Evolutionary conservation across 2,113 vertebrate species (phyloP).

Genomic region (Rynchops niger): DNA sequence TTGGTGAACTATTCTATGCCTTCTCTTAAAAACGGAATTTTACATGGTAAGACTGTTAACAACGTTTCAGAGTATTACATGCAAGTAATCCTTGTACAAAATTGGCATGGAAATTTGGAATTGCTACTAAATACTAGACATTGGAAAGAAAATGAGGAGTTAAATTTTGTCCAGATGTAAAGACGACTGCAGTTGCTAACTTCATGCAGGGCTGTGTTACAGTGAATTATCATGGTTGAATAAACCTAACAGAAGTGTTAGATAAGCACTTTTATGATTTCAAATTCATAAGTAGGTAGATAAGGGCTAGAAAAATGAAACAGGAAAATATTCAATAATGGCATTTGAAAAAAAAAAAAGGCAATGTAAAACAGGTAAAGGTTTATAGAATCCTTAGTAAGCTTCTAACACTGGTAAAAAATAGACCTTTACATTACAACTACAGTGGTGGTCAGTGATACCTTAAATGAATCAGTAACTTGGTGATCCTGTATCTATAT

Average conservation of each 20-base stretch:
- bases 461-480: not conserved
- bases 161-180: not conserved
- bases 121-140: not conserved
- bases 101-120: not conserved
- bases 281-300: not conserved
- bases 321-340: not conserved
- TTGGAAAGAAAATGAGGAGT: not conserved
- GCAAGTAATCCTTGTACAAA: not conserved
- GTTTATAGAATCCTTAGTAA: not conserved
- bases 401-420: not conserved
- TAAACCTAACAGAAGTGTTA: not conserved
- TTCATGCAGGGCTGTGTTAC: not conserved
- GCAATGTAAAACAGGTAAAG: not conserved
- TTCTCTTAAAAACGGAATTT: not conserved
- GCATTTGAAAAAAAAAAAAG: not conserved
- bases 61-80: not conserved
- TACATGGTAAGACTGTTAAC: not conserved
- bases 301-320: not conserved
- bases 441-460: not conserved
- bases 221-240: not conserved
- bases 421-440: not conserved
- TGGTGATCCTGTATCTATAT: not conserved
- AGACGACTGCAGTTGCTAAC: not conserved
- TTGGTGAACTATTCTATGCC: not conserved
- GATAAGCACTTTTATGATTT: not conserved